These are phyloP conservation scores for Asbolus verrucosus DNA, from an alignment of 1,140 invertebrate species.

Conservation along the genomic window DNA sequence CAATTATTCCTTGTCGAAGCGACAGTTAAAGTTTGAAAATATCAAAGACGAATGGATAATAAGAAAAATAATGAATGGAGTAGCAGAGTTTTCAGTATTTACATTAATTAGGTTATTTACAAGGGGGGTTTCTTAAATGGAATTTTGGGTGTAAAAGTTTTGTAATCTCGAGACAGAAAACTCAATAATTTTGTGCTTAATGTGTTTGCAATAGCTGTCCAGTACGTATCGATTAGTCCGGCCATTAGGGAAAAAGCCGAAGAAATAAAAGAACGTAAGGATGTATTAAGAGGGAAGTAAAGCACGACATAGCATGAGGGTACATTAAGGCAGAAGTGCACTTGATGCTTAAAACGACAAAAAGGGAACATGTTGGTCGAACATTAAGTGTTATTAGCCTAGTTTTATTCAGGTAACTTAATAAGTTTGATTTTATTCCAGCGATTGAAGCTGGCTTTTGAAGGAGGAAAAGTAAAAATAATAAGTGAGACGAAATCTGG, in stretches of 20 bases:
- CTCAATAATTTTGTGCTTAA: conserved; percentile 35
- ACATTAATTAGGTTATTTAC: too few relatives aligned
- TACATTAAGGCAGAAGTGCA: conserved; percentile 26
- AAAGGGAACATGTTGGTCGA: too few relatives aligned
- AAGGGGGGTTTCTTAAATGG: too few relatives aligned
- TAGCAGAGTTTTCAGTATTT: too few relatives aligned
- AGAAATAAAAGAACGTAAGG: conserved; percentile 37
- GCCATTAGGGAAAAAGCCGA: conserved; percentile 28
- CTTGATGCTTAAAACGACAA: background rate
- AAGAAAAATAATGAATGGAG: too few relatives aligned
- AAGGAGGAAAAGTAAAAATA: conserved; percentile 1
- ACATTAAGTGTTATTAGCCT: conserved; percentile 21
- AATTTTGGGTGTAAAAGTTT: too few relatives aligned
- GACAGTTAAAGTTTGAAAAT: too few relatives aligned
- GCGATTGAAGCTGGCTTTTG: too few relatives aligned
- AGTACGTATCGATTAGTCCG: conserved; percentile 26
- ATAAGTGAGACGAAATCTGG: background rate
- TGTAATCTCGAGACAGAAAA: conserved; percentile 24
- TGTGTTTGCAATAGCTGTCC: conserved; percentile 32
- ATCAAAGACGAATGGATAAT: too few relatives aligned
- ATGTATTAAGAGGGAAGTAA: conserved; percentile 21
- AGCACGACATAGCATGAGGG: conserved; percentile 6
- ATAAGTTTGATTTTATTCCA: conserved; percentile 25
- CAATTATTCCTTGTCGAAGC: too few relatives aligned
- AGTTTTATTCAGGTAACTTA: conserved; percentile 2